These are phyloP conservation scores for Neolamprologus sp. DNA, from an alignment of 2,113 vertebrate species.

Conservation along the genomic window DNA sequence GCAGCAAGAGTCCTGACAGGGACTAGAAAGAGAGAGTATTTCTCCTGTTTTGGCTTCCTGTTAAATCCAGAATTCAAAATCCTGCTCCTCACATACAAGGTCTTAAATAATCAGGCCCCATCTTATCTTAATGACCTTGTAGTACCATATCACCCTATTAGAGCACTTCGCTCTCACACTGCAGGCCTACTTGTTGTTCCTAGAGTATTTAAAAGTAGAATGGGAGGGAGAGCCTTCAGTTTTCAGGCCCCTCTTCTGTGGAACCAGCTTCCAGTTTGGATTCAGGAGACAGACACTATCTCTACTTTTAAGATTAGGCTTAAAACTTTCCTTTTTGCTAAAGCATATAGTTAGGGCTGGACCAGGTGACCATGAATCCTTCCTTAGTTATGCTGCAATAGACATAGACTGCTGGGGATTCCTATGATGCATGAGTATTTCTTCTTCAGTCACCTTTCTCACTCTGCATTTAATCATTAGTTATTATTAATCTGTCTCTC, in stretches of 20 bases:
- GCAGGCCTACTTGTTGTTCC: not conserved
- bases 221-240: not conserved
- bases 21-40: not conserved
- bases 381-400: rapidly evolving
- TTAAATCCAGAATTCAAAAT: not conserved
- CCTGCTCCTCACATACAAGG: not conserved
- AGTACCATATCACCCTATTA: not conserved
- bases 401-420: rapidly evolving
- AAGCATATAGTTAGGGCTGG: not conserved
- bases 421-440: not conserved
- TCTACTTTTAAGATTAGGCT: not conserved
- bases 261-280: not conserved
- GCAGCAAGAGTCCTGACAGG: rapidly evolving
- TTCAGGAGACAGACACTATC: rapidly evolving
- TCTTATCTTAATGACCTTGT: not conserved
- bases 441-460: not conserved
- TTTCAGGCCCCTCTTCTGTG: not conserved
- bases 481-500: not conserved
- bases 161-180: rapidly evolving
- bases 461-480: not conserved
- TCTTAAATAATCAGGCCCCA: not conserved
- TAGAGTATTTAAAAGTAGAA: not conserved
- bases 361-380: rapidly evolving
- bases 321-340: rapidly evolving
- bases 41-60: rapidly evolving